Conservation (phyloP, 2,113 vertebrate species). For the Melierax canorus region DNA sequence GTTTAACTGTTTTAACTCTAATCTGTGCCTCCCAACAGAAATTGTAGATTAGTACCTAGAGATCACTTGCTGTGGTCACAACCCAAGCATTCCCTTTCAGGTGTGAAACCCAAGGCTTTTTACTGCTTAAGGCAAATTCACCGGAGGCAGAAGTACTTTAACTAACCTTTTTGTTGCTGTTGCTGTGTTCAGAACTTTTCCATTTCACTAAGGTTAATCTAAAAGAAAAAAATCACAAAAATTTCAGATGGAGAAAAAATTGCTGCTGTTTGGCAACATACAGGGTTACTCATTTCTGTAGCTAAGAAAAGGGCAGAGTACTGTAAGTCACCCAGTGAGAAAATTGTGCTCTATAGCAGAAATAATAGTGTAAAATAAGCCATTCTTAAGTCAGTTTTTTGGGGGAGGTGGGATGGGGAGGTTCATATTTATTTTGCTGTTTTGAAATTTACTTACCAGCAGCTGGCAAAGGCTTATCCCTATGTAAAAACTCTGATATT, state of each 20-base stretch:
- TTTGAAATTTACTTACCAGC: background rate
- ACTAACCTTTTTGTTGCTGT: background rate
- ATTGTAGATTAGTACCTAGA: background rate
- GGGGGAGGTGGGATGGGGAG: fast-evolving
- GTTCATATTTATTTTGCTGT: background rate
- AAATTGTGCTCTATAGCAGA: background rate
- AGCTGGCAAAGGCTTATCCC: background rate
- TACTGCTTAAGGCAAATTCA: background rate
- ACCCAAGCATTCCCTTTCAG: background rate
- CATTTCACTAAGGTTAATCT: background rate
- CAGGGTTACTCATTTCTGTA: background rate
- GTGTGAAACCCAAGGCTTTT: background rate
- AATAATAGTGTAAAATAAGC: background rate
- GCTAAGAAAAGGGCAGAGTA: background rate
- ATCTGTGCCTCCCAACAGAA: background rate
- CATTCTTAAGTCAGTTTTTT: background rate
- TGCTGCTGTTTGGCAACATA: background rate
- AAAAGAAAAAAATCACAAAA: background rate
- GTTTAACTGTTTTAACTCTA: background rate
- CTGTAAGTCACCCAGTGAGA: background rate
- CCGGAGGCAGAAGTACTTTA: background rate
- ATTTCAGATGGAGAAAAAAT: background rate
- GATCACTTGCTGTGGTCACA: background rate
- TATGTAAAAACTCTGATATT: background rate
- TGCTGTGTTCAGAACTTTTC: background rate